Evolutionary conservation across 2,888 invertebrate genomes (phyloP), one percentile per base, ranked within the genome.

Genomic region (Isotomurus palustris): DNA sequence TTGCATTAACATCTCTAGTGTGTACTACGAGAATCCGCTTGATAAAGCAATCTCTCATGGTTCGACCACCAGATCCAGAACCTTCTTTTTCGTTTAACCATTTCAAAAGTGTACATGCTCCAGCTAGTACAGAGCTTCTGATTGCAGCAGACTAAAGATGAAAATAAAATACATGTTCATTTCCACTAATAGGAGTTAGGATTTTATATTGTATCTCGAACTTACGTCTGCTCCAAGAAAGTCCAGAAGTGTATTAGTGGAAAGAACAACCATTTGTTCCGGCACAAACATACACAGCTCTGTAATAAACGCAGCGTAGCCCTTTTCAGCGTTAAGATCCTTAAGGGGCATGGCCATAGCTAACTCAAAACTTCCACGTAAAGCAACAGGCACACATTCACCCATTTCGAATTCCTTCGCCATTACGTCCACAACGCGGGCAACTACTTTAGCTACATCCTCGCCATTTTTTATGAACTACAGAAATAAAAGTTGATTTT

Each of bases 161-260:
- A 47, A 6, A 28, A 44, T 44, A 44, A 22, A n/a, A 44, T 44
- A 40, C 40, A 40, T 40, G 6, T 40, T 40, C 25, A 25, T 47
- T 27, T 21, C 5, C 8, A 6, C 17, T 24, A 43, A 24, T 24
- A 28, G 40, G 40, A 40, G 19, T 8, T 12, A 10, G 40, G 12
- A 40, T 10, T 40, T 12, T 6, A 40, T 10, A 8, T 12, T 40
- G 19, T 28, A 27, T 8, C 10, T 6, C n/a, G 25, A 21, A n/a
- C 19, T 47, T 27, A 47, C 47, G n/a, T 47, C 47, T 14, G n/a
- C 22, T 25, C 28, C 29, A 6, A 47, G 17, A n/a, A 47, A 24
- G 28, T 28, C 17, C 6, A 47, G 8, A 4, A 47, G 21, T 10
- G 3, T 17, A 3, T 17, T n/a, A 3, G 28, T 22, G 3, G 28